phyloP scores from a whole-genome alignment of 2,888 invertebrate genomes.

The Ennomos erosarius region DNA sequence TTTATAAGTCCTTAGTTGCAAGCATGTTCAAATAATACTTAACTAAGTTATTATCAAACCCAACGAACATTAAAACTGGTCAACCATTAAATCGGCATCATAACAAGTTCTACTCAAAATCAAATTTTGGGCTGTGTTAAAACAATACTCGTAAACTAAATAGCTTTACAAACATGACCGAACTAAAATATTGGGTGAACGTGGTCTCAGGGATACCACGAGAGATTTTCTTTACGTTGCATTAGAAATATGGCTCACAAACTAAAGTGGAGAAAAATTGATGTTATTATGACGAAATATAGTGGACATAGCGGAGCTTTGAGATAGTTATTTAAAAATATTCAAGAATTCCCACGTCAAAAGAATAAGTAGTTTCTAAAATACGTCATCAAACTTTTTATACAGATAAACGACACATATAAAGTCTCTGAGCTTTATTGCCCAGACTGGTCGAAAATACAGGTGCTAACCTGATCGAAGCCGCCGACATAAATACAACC shows the following conservation, averaged over 20 bases:
- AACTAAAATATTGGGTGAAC: conserved; percentile 75
- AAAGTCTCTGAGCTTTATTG: conserved; percentile 15
- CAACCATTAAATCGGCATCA: conserved; percentile 46
- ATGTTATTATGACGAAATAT: conserved; percentile 15
- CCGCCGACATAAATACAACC: conserved; percentile 39
- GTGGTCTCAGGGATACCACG: conserved; percentile 64
- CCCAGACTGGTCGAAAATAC: conserved; percentile 12
- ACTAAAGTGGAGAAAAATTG: conserved; percentile 15
- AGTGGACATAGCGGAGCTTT: conserved; percentile 3
- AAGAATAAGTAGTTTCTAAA: neutral
- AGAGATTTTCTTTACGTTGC: conserved; percentile 62
- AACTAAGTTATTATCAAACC: conserved; percentile 23
- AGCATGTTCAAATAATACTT: conserved; percentile 15
- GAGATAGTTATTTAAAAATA: too few species aligned
- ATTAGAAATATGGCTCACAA: conserved; percentile 57
- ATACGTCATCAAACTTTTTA: conserved; percentile 2
- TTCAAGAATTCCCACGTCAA: neutral
- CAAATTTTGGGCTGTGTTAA: conserved; percentile 51
- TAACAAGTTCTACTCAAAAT: conserved; percentile 32
- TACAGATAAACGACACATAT: conserved; percentile 5
- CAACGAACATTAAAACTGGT: conserved; percentile 39
- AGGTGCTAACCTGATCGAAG: conserved; percentile 9
- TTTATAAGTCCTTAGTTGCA: conserved; percentile 7
- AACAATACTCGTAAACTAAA: conserved; percentile 65
- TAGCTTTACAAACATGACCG: conserved; percentile 66